Evolutionary conservation across 92 coral and sea anemone species (phyloP).

Genomic region (Phenganax stokvisi): DNA sequence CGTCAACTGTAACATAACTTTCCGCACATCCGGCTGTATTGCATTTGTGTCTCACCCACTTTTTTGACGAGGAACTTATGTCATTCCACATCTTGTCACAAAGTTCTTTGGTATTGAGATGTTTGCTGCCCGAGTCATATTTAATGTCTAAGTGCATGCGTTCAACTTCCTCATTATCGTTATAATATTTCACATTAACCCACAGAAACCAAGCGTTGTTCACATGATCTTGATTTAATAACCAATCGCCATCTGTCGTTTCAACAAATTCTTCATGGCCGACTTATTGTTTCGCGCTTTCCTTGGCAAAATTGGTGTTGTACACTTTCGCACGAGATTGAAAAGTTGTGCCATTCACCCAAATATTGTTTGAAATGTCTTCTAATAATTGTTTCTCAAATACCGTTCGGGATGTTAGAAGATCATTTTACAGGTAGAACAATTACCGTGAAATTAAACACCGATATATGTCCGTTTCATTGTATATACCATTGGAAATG

Average conservation of each 20-base stretch:
- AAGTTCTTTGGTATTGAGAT: constrained; percentile 34
- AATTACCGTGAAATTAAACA: constrained; percentile 71
- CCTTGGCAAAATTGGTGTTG: constrained; percentile 53
- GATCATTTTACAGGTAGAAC: constrained; percentile 49
- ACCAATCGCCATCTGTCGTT: constrained; percentile 54
- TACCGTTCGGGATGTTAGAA: constrained; percentile 57
- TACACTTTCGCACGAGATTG: constrained; percentile 76
- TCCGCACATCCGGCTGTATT: constrained; percentile 52
- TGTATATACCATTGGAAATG: constrained; percentile 62
- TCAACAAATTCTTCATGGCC: constrained; percentile 54
- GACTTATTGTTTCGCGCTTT: constrained; percentile 39
- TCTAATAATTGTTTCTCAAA: constrained; percentile 52
- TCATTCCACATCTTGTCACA: constrained; percentile 42
- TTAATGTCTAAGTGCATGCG: not conserved
- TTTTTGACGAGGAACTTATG: constrained; percentile 2
- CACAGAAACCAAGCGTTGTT: constrained; percentile 57
- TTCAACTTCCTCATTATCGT: not conserved
- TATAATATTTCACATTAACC: constrained; percentile 41
- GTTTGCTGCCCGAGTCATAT: not conserved
- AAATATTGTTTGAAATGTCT: constrained; percentile 61
- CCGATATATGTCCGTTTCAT: constrained; percentile 57
- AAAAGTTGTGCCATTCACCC: constrained; percentile 64
- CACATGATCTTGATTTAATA: constrained; percentile 59
- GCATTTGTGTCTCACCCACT: constrained; percentile 14
- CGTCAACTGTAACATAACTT: constrained; percentile 63